A percentile compares a stretch with the other conserved stretches of the same genome.
phyloP scores from a whole-genome alignment of 2,797 vertebrate genomes.

The Epinephelus coioides region DNA sequence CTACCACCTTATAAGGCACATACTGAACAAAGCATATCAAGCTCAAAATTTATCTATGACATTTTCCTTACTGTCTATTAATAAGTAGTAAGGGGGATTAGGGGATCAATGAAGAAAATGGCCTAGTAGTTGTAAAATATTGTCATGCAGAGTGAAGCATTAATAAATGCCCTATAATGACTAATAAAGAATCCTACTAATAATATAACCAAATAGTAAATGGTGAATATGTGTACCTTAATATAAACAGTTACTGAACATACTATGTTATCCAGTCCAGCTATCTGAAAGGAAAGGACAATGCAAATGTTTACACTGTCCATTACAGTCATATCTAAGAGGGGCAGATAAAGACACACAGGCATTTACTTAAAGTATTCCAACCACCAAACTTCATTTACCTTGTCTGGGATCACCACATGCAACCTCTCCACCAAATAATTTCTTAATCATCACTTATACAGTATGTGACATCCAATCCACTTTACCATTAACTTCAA shows the following conservation, averaged over 20 bases:
- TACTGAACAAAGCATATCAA: no score
- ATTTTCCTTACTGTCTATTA: no score
- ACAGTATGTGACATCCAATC: not conserved
- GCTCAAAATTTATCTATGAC: no score
- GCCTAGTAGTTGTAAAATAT: no score
- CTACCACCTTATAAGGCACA: no score
- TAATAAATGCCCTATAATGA: no score
- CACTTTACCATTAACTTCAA: not conserved
- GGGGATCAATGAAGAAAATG: no score
- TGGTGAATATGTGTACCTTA: no score
- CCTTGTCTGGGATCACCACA: slow-evolving; percentile 1
- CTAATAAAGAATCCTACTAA: no score
- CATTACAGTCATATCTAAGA: not conserved
- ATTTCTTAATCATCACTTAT: slow-evolving; percentile 11
- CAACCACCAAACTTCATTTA: not conserved
- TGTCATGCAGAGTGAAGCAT: no score
- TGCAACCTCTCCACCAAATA: not conserved
- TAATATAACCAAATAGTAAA: no score
- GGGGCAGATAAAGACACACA: not conserved
- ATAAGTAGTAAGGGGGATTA: no score
- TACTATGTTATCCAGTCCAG: not conserved
- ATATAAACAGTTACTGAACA: not conserved
- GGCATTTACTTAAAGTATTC: not conserved
- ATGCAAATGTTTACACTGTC: not conserved
- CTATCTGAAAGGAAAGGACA: slow-evolving; percentile 4